These are phyloP conservation scores for Rhynchopsitta pachyrhyncha DNA, from an alignment of 2,113 vertebrate species.

Conservation along the genomic window DNA sequence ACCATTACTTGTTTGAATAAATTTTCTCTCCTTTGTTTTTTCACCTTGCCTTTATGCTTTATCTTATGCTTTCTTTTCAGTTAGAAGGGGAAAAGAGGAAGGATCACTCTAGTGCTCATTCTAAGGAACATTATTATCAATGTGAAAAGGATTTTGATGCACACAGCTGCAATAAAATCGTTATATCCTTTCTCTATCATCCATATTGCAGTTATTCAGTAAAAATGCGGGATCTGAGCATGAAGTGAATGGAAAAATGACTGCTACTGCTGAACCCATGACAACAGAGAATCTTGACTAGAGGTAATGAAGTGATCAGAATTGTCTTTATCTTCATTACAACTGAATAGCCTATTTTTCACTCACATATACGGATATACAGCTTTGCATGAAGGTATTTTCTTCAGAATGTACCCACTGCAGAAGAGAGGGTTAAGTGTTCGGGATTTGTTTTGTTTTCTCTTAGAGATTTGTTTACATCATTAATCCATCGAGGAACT, in stretches of 20 bases:
- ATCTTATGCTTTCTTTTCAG: not conserved
- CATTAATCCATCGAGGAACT: not conserved
- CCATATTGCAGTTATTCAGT: not conserved
- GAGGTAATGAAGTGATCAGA: not conserved
- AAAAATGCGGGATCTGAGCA: too few relatives aligned
- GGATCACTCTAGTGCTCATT: not conserved
- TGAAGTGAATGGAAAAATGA: too few relatives aligned
- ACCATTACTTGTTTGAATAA: not conserved
- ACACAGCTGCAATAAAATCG: not conserved
- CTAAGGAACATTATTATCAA: not conserved
- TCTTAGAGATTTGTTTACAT: rapidly evolving
- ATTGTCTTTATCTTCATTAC: not conserved
- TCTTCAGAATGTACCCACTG: not conserved
- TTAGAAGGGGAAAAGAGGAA: not conserved
- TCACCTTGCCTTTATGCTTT: not conserved
- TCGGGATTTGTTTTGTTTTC: not conserved
- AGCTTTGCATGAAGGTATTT: not conserved
- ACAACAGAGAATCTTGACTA: not conserved
- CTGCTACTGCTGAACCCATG: too few relatives aligned
- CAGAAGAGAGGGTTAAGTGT: rapidly evolving
- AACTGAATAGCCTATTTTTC: not conserved
- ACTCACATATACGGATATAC: not conserved
- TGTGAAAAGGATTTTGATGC: not conserved
- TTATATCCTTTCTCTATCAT: not conserved
- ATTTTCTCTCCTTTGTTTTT: not conserved